These are phyloP conservation scores for Uloborus diversus DNA, from an alignment of 1,140 invertebrate species.

Conservation along the genomic window DNA sequence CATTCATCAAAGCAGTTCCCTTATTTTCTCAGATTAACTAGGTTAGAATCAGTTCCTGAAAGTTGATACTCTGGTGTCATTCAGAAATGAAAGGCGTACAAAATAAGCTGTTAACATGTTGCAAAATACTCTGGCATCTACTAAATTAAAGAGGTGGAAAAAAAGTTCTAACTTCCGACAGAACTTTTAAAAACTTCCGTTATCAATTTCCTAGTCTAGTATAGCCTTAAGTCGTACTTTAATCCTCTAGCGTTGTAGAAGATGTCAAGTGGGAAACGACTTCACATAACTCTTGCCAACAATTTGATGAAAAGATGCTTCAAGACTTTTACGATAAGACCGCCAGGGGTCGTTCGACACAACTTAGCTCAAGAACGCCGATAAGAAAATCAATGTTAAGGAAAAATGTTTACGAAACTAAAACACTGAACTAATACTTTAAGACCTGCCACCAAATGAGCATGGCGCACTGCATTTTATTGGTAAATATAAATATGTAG, in stretches of 20 bases:
- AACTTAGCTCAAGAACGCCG: background rate
- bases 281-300: slow-evolving; percentile 5
- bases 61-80: no score
- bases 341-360: background rate
- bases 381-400: slow-evolving; percentile 20
- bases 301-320: slow-evolving; percentile 2
- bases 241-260: background rate
- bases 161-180: no score
- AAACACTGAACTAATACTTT: background rate
- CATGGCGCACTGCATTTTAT: background rate
- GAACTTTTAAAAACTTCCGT: background rate
- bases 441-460: background rate
- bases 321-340: slow-evolving; percentile 8
- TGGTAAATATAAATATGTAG: background rate
- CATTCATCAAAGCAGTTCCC: no score
- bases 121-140: no score
- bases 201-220: background rate
- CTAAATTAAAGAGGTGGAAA: no score
- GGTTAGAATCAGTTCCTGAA: no score
- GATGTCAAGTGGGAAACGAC: background rate
- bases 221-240: background rate
- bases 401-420: slow-evolving; percentile 1
- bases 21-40: no score
- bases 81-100: no score
- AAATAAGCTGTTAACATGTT: no score